Evolutionary conservation across 2,797 vertebrate genomes (phyloP).

Genomic region (Lerista edwardsae): DNA sequence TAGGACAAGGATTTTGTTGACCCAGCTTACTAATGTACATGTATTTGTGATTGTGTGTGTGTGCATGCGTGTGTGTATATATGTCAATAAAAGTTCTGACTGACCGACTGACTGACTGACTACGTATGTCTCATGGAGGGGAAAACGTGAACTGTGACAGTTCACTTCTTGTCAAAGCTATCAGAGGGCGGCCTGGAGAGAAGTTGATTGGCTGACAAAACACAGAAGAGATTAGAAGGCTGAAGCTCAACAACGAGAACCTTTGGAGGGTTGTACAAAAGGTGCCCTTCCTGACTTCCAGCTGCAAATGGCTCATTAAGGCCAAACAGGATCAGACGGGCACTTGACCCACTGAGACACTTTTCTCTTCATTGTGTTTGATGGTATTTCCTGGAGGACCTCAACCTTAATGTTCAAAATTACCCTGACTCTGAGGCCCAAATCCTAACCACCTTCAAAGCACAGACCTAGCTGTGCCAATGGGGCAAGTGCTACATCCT

Average conservation of each 20-base stretch:
- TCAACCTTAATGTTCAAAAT: neutral
- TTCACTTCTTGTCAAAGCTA: neutral
- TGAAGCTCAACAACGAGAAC: neutral
- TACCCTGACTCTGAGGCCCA: too few species aligned
- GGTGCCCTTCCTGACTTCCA: neutral
- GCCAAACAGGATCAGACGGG: neutral
- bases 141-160: neutral
- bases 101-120: too few species aligned
- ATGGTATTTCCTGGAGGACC: neutral
- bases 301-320: neutral
- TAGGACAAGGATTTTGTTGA: too few species aligned
- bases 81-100: too few species aligned
- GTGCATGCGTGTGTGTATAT: too few species aligned
- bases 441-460: too few species aligned
- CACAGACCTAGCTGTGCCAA: too few species aligned
- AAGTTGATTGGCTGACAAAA: neutral
- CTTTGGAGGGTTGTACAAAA: neutral
- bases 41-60: too few species aligned
- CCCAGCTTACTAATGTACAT: too few species aligned
- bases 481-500: too few species aligned
- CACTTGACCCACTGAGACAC: neutral
- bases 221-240: neutral
- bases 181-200: neutral
- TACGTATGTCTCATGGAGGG: accelerated
- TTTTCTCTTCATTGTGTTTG: neutral